A percentile compares a stretch with the other conserved stretches of the same genome.
These are phyloP conservation scores for Drosophila borealis DNA, from an alignment of 2,888 invertebrate species.

Conservation along the genomic window DNA sequence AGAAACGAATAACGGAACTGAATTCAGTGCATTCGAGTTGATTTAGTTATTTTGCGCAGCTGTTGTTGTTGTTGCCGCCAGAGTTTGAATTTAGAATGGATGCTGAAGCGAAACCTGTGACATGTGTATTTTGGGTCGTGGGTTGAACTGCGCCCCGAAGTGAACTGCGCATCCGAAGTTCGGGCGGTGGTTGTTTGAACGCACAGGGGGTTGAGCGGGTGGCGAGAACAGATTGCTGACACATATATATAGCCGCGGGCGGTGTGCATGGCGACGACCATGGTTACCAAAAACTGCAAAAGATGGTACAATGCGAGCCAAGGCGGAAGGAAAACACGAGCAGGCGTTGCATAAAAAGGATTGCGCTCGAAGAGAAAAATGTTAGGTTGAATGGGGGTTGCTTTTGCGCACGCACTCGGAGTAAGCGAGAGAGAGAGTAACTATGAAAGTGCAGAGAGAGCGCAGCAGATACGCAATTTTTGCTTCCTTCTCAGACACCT, in stretches of 20 bases:
- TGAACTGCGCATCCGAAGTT: slow-evolving; percentile 40
- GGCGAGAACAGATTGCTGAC: slow-evolving; percentile 50
- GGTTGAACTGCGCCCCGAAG: slow-evolving; percentile 36
- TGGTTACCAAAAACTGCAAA: slow-evolving; percentile 63
- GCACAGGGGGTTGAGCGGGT: slow-evolving; percentile 10
- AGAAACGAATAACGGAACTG: slow-evolving; percentile 26
- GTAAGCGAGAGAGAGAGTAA: slow-evolving; percentile 25
- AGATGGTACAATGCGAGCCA: slow-evolving; percentile 22
- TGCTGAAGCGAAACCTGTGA: slow-evolving; percentile 32
- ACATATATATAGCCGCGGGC: slow-evolving; percentile 65
- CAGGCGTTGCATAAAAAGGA: slow-evolving; percentile 36
- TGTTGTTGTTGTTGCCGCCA: slow-evolving; percentile 30
- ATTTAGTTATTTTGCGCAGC: slow-evolving; percentile 33
- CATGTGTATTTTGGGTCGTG: slow-evolving; percentile 44
- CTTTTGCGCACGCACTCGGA: slow-evolving; percentile 15
- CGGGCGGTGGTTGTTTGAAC: slow-evolving; percentile 44
- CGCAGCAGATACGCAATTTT: slow-evolving; percentile 39
- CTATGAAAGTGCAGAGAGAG: slow-evolving; percentile 27
- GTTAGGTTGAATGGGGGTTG: slow-evolving; percentile 27
- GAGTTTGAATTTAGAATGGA: slow-evolving; percentile 29
- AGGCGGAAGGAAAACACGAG: slow-evolving; percentile 10
- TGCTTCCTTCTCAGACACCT: slow-evolving; percentile 26
- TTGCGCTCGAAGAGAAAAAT: slow-evolving; percentile 17
- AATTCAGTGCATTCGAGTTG: slow-evolving; percentile 37
- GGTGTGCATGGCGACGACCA: slow-evolving; percentile 50